Conservation (phyloP, 1,140 invertebrate genomes). For the Triops longicaudatus region DNA sequence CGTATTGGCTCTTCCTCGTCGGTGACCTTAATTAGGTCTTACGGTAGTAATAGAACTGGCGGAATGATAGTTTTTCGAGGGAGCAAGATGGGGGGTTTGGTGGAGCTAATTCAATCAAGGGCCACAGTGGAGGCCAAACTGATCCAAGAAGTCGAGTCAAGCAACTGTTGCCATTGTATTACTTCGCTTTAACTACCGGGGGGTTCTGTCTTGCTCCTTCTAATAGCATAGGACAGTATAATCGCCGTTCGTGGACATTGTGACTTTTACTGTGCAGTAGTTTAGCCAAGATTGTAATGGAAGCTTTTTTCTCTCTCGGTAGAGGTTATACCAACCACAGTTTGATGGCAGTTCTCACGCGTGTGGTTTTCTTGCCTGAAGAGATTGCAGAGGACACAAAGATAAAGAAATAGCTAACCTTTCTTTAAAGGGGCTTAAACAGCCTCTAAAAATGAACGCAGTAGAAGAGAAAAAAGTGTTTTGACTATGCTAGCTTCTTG, state of each 20-base stretch:
- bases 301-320: neutral
- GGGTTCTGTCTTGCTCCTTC: neutral
- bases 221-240: neutral
- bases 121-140: neutral
- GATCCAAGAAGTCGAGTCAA: neutral
- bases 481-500: neutral
- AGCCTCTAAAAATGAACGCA: too few species aligned
- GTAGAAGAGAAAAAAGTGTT: neutral
- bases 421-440: too few species aligned
- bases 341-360: neutral
- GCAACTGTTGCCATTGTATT: constrained; percentile 1
- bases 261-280: neutral
- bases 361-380: neutral
- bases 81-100: neutral
- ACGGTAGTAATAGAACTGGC: neutral
- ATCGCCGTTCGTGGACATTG: neutral
- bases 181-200: neutral
- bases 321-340: neutral
- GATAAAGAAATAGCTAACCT: neutral
- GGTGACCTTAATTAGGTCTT: constrained; percentile 1
- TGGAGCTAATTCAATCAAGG: neutral
- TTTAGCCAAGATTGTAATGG: neutral
- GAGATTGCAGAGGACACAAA: neutral
- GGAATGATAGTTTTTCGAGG: neutral
- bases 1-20: neutral